These are phyloP conservation scores for Archaeoteleia sp. DNA, from an alignment of 2,888 invertebrate genomes.

Conservation along the genomic window DNA sequence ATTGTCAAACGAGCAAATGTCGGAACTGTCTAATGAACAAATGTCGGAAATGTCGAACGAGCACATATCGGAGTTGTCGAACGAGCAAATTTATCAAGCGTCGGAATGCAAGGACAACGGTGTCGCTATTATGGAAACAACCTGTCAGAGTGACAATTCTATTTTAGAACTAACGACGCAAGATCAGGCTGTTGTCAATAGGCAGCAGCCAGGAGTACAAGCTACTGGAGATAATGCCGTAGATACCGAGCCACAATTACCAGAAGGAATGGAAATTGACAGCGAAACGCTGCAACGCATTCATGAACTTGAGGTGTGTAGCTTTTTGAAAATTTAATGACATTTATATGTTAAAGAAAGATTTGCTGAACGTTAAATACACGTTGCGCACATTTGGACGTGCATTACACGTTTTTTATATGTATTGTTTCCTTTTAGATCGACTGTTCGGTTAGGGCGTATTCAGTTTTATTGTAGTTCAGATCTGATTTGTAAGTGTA, in stretches of 20 bases:
- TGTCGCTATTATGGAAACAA: slow-evolving; percentile 4
- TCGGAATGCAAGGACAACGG: slow-evolving; percentile 26
- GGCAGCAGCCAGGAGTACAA: slow-evolving; percentile 50
- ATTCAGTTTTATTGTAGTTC: too few species aligned
- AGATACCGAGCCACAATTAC: slow-evolving; percentile 68
- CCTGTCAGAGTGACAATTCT: slow-evolving; percentile 9
- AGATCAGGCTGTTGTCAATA: slow-evolving; percentile 39
- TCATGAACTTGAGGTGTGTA: slow-evolving; percentile 69
- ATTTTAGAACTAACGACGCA: slow-evolving; percentile 24
- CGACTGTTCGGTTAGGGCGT: background rate
- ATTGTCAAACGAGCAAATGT: slow-evolving; percentile 57
- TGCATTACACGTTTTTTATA: too few species aligned
- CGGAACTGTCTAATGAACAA: slow-evolving; percentile 58
- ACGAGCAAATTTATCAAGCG: slow-evolving; percentile 42
- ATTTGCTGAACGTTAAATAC: too few species aligned
- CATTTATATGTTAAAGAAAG: slow-evolving; percentile 6
- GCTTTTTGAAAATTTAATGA: slow-evolving; percentile 3
- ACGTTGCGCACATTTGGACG: too few species aligned
- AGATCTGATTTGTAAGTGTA: too few species aligned
- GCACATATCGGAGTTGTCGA: slow-evolving; percentile 24
- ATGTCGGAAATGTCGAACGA: slow-evolving; percentile 49
- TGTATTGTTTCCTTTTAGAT: too few species aligned
- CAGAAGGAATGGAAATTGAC: slow-evolving; percentile 72
- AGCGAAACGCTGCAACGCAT: slow-evolving; percentile 72
- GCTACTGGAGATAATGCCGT: slow-evolving; percentile 55